These are phyloP conservation scores for Uropetala carovei DNA, from an alignment of 2,888 invertebrate genomes.

Conservation along the genomic window DNA sequence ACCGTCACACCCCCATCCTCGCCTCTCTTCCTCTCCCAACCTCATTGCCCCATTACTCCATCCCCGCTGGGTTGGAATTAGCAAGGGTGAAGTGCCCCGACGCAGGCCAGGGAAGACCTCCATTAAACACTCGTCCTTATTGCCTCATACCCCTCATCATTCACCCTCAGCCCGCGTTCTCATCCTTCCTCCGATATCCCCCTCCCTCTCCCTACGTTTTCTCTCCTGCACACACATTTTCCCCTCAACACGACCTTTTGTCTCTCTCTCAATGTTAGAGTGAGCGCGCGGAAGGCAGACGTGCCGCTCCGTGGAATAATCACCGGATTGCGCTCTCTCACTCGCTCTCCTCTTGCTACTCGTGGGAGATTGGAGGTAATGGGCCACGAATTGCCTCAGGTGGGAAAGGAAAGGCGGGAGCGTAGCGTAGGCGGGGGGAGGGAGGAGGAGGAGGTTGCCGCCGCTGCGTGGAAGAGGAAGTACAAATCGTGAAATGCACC, in stretches of 20 bases:
- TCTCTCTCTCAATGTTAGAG: conserved; percentile 42
- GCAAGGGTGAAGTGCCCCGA: conserved; percentile 35
- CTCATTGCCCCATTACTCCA: conserved; percentile 33
- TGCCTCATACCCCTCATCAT: conserved; percentile 28
- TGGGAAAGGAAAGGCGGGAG: conserved; percentile 50
- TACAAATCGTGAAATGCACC: conserved; percentile 36
- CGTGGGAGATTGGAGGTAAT: conserved; percentile 59
- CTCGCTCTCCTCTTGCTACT: conserved; percentile 8
- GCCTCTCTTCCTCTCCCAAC: not conserved
- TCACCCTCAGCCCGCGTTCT: not conserved
- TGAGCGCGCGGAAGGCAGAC: not conserved
- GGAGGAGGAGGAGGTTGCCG: not conserved
- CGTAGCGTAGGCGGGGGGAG: not conserved
- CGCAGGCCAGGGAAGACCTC: conserved; percentile 52
- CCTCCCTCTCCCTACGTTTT: not conserved
- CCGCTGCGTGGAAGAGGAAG: not conserved
- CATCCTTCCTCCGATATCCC: not conserved
- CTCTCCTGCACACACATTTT: not conserved
- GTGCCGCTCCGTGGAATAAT: conserved; percentile 52
- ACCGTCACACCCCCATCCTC: not conserved
- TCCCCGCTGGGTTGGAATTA: conserved; percentile 35
- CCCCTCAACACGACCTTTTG: conserved; percentile 20
- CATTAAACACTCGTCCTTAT: conserved; percentile 53
- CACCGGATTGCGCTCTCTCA: not conserved
- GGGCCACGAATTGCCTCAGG: conserved; percentile 62